Evolutionary conservation across 2,888 invertebrate species (phyloP), one percentile per base, ranked within the genome.

Genomic region (Mayetiola destructor): DNA sequence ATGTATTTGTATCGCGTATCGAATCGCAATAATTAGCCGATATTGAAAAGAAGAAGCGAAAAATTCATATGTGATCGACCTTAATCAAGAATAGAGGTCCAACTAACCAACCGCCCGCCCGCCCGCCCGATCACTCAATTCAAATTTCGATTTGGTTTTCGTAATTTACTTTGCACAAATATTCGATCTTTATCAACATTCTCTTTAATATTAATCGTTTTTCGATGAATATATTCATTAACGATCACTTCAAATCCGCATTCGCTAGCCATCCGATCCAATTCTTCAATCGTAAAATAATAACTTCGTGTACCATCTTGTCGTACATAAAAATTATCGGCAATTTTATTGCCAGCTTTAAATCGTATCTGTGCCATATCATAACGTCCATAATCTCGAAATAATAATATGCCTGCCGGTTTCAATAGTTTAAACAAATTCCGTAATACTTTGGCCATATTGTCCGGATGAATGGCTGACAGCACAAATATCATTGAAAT

Each of bases 311-410:
- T 97, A 1, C 95, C 95, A 79, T 99, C 97, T 70, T 96, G 96
- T 18, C 97, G 75, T 78, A 92, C 88, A 68, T 97, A 99, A 64
- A 94, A 88, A 68, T 93, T 89, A 3, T 96, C 93, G 0, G 81
- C 72, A 55, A 97, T 87, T 71, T 96, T 95, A 67, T 90, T 85
- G 0, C 94, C 95, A 0, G 91, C 81, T 60, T 89, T 87, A 68
- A 99, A 99, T 35, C 97, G 77, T 55, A 97, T 67, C 75, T 96
- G 95, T 0, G 97, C 91, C 86, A 96, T 91, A 69, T 97, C 97
- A 66, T 93, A 87, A 0, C 91, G 74, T 0, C 93, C 97, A 71
- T 97, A 99, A 72, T 97, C 97, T 60, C 97, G 75, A 62, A 97
- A 85, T 18, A 97, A 71, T 2, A 97, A 68, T 35, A 86, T 68